Base-by-base conservation (phyloP, 2,113 vertebrate genomes). In the Microcebus griseorufus region DNA sequence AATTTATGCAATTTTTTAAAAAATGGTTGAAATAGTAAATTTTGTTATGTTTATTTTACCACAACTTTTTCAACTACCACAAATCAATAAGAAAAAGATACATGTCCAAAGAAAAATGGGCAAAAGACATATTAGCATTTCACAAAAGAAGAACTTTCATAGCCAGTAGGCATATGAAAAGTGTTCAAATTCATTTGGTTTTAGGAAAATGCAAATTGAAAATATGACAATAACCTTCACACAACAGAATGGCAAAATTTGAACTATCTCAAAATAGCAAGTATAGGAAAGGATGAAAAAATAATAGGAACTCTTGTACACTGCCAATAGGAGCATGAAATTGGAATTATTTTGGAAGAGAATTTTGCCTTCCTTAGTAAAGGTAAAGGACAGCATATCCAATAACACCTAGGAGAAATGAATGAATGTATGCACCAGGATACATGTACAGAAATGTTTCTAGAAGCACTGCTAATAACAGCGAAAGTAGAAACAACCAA, bases 401-500 rank as follows among this genome's bases (percentile, higher is more conserved):
- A 53, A 34, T 73, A 48, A 53, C 62, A 62, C 6, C 32, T 80
- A 48, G 27, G 55, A 85, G 55, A 89, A 90, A 93, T 67, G 7
- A 6, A 64, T 65, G 29, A 72, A 92, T 34, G 48, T 65, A 65
- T 39, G 23, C 29, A 78, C 53, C 78, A 89, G 25, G 32, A 58
- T 73, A 42, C 45, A 72, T 13, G 3, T 37, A 72, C 4, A 80
- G 37, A 95, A 89, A 89, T 95, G 34, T 73, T 90, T n/a, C 23
- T 64, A 79, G 64, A 39, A 72, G 45, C 12, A 92, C 45, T 79
- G 20, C 34, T 78, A 62, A 32, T 92, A 88, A 79, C 14, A 76
- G 17, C 55, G 58, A 80, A 87, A 86, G 58, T 22, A 87, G 79
- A 76, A 94, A 83, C 45, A 65, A 92, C 20, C 75, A 92, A 88